These are phyloP conservation scores for Myotis daubentonii DNA, from an alignment of 2,797 vertebrate genomes.

Conservation along the genomic window DNA sequence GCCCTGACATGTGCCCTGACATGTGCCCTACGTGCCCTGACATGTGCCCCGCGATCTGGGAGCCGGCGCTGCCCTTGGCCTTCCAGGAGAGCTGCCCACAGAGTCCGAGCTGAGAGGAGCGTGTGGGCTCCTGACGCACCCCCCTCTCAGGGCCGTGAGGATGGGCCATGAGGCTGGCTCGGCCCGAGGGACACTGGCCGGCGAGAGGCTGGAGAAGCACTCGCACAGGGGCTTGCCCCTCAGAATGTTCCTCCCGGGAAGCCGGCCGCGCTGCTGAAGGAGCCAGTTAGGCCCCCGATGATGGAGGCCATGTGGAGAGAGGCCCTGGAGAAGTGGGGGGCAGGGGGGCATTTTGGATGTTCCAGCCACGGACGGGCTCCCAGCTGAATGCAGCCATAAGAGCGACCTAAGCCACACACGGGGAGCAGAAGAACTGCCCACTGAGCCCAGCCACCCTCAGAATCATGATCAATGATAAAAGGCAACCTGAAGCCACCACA, in stretches of 20 bases:
- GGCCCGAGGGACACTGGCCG: neutral
- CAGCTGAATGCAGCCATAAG: neutral
- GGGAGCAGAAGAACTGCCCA: neutral
- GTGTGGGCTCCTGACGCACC: neutral
- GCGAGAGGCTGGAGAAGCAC: neutral
- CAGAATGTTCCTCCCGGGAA: neutral
- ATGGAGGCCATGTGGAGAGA: neutral
- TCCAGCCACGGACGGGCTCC: neutral
- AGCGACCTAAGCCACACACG: neutral
- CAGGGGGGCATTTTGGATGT: neutral
- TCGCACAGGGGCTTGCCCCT: neutral
- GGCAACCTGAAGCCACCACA: neutral
- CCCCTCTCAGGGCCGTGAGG: neutral
- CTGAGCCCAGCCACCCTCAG: neutral
- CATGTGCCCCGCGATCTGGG: neutral
- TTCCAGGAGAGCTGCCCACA: slow-evolving; percentile 41
- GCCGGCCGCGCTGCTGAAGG: neutral
- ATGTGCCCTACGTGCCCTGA: neutral
- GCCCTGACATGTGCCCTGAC: neutral
- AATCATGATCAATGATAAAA: neutral
- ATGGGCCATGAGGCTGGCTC: neutral
- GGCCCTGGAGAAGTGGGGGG: too few relatives aligned
- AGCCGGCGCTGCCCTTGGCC: slow-evolving; percentile 18
- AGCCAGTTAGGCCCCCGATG: neutral
- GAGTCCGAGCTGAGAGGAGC: slow-evolving; percentile 30